Evolutionary conservation across 2,888 invertebrate species (phyloP).

Genomic region (Drosophila paucipuncta): DNA sequence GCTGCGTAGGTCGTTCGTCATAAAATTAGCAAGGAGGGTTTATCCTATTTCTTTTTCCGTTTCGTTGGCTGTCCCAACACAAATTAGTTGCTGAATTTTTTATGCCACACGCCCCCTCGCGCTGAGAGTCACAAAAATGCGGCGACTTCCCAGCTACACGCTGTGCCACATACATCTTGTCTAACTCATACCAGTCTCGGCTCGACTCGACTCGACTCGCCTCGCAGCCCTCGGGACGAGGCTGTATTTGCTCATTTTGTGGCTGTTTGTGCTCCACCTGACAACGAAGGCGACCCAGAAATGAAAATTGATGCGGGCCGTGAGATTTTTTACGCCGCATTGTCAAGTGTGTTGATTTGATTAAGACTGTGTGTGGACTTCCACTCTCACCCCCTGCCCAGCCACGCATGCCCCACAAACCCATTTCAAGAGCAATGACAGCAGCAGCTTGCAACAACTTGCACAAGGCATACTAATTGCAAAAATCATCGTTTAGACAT

Average conservation of each 20-base stretch:
- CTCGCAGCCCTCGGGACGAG: conserved; percentile 1
- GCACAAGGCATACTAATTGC: conserved; percentile 29
- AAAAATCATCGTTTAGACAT: conserved; percentile 19
- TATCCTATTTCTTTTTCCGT: background rate
- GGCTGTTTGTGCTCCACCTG: conserved; percentile 36
- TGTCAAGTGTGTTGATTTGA: conserved; percentile 72
- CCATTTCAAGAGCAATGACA: conserved; percentile 64
- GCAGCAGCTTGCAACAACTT: conserved; percentile 15
- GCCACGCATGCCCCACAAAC: conserved; percentile 54
- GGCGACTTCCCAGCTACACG: background rate
- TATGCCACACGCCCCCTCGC: conserved; percentile 31
- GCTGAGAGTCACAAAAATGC: conserved; percentile 13
- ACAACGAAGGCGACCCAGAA: conserved; percentile 43
- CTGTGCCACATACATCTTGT: conserved; percentile 38
- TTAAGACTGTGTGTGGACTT: conserved; percentile 40
- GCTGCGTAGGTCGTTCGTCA: conserved; percentile 56
- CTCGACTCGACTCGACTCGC: background rate
- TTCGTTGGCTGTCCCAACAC: conserved; percentile 40
- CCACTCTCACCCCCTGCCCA: background rate
- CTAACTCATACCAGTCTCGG: conserved; percentile 12
- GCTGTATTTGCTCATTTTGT: conserved; percentile 47
- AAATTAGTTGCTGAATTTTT: conserved; percentile 75
- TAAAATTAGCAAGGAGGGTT: conserved; percentile 52
- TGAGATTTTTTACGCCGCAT: conserved; percentile 73
- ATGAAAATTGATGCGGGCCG: conserved; percentile 69